Evolutionary conservation across 1,140 invertebrate species (phyloP).

Genomic region (Leptinotarsa undecemlineata): DNA sequence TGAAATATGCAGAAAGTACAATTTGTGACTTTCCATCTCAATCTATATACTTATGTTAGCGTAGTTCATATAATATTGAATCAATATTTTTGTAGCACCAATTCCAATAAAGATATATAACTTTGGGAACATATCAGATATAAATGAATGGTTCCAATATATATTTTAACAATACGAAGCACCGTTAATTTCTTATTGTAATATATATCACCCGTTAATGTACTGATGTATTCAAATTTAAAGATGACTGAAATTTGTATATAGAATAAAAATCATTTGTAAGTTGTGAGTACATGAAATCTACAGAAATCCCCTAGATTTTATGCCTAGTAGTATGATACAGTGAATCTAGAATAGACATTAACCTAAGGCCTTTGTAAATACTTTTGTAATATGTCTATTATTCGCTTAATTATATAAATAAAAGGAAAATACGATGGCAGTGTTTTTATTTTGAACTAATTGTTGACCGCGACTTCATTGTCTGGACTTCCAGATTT

Average conservation of each 20-base stretch:
- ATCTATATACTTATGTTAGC: neutral
- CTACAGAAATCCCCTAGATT: neutral
- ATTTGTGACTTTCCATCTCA: neutral
- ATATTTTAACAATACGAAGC: neutral
- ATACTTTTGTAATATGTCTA: neutral
- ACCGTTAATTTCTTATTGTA: neutral
- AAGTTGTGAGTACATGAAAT: too few relatives aligned
- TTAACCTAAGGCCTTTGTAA: neutral
- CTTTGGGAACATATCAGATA: neutral
- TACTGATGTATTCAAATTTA: neutral
- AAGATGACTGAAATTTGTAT: neutral
- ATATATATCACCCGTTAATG: neutral
- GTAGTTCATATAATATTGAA: neutral
- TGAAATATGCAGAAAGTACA: too few relatives aligned
- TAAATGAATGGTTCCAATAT: neutral
- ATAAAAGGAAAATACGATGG: neutral
- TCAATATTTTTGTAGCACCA: conserved; percentile 1
- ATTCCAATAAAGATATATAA: neutral
- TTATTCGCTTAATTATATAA: neutral
- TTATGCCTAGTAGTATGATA: neutral
- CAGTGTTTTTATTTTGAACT: neutral
- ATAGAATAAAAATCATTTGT: neutral
- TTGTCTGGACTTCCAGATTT: too few relatives aligned
- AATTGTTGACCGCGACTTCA: too few relatives aligned
- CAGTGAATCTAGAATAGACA: neutral